Percentiles rank a stretch among this genome's conserved stretches.
Evolutionary conservation across 2,888 invertebrate species (phyloP).

Genomic region (Agrilus biguttatus): DNA sequence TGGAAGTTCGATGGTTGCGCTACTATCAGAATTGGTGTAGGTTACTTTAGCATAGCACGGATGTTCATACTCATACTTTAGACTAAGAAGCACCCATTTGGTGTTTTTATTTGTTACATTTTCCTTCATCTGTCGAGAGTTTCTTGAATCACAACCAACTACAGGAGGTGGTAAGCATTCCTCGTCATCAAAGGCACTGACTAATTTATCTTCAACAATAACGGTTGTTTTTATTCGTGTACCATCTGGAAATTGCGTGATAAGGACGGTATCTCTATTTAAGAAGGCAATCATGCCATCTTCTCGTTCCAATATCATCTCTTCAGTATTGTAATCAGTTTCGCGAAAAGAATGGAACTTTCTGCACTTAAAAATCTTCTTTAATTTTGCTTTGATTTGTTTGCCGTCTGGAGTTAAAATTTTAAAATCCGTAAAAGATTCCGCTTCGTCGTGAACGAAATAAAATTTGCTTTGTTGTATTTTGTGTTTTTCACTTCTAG

Average conservation of each 20-base stretch:
- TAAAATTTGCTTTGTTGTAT: slow-evolving; percentile 6
- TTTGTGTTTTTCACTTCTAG: slow-evolving; percentile 3
- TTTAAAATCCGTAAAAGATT: slow-evolving; percentile 6
- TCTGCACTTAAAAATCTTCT: slow-evolving; percentile 4
- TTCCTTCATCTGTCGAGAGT: too few relatives aligned
- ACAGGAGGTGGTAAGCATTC: not conserved
- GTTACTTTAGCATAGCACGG: too few relatives aligned
- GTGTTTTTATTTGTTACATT: too few relatives aligned
- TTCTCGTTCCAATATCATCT: slow-evolving; percentile 7
- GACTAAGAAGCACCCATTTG: too few relatives aligned
- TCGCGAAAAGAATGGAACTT: slow-evolving; percentile 4
- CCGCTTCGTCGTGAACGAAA: slow-evolving; percentile 1
- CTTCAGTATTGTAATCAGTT: slow-evolving; percentile 8
- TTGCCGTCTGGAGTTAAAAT: slow-evolving; percentile 6
- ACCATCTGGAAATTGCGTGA: slow-evolving; percentile 10
- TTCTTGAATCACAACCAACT: too few relatives aligned
- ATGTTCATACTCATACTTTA: too few relatives aligned
- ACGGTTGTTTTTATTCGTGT: slow-evolving; percentile 5
- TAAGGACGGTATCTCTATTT: slow-evolving; percentile 4
- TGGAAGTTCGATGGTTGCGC: too few relatives aligned
- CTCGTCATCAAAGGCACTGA: not conserved
- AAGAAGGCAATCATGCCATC: slow-evolving; percentile 11
- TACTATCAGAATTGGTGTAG: too few relatives aligned
- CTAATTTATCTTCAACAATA: too few relatives aligned
- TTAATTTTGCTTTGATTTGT: slow-evolving; percentile 2